A percentile compares a stretch with the other conserved stretches of the same genome.
Evolutionary conservation across 1,140 invertebrate genomes (phyloP).

Genomic region (Dendrolimus kikuchii): DNA sequence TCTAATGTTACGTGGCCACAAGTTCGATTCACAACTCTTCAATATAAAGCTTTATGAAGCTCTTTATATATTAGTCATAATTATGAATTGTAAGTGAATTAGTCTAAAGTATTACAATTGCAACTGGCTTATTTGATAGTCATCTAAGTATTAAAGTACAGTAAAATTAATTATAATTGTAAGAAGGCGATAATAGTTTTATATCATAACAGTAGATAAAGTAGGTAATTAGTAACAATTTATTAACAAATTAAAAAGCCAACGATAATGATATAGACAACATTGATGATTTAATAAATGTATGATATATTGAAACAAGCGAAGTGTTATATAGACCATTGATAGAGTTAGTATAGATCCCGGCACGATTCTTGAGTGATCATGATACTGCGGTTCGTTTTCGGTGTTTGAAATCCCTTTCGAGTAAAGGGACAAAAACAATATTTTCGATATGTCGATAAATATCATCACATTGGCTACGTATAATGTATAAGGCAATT

Average conservation of each 20-base stretch:
- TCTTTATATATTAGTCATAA: constrained; percentile 58
- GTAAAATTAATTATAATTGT: constrained; percentile 28
- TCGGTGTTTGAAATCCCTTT: too few relatives aligned
- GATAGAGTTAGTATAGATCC: constrained; percentile 6
- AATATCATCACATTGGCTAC: too few relatives aligned
- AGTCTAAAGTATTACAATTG: constrained; percentile 30
- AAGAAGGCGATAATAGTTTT: constrained; percentile 35
- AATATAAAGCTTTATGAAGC: constrained; percentile 69
- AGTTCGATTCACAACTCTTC: constrained; percentile 70
- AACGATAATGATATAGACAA: not conserved
- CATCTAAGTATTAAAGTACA: constrained; percentile 18
- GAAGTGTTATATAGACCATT: constrained; percentile 63
- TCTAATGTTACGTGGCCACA: constrained; percentile 61
- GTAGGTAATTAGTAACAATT: constrained; percentile 7
- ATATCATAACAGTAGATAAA: constrained; percentile 27
- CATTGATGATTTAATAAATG: too few relatives aligned
- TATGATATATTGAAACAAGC: constrained; percentile 24
- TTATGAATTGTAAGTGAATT: constrained; percentile 27
- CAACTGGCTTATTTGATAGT: constrained; percentile 18
- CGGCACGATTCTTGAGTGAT: too few relatives aligned
- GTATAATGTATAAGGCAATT: too few relatives aligned
- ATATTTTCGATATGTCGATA: too few relatives aligned
- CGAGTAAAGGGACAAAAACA: too few relatives aligned
- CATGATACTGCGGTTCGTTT: too few relatives aligned
- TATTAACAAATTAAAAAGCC: constrained; percentile 15